Evolutionary conservation across 2,888 invertebrate species (phyloP).

Genomic region (Eulithis prunata): DNA sequence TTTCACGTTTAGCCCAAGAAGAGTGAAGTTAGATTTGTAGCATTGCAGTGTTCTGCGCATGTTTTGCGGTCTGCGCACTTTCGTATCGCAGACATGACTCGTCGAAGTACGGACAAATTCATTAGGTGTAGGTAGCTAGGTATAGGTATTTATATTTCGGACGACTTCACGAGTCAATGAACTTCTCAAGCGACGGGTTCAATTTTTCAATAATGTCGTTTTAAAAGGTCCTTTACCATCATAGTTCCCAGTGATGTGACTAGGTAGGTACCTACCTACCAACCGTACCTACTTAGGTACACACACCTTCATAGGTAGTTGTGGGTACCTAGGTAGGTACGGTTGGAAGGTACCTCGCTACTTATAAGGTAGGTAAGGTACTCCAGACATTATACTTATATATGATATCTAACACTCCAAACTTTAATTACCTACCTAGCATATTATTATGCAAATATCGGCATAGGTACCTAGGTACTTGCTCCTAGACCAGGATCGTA

Average conservation of each 20-base stretch:
- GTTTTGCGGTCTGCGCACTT: constrained; percentile 74
- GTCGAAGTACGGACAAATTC: constrained; percentile 30
- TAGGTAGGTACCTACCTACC: constrained; percentile 1
- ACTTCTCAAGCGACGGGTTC: constrained; percentile 48
- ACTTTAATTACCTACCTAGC: too few species aligned
- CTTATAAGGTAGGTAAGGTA: too few species aligned
- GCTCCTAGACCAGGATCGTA: too few species aligned
- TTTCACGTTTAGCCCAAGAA: constrained; percentile 59
- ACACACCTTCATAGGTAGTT: too few species aligned
- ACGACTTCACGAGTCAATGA: constrained; percentile 72
- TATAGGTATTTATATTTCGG: constrained; percentile 56
- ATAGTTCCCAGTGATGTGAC: neutral
- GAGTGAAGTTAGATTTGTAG: constrained; percentile 78
- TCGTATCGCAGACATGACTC: constrained; percentile 55
- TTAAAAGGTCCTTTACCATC: too few species aligned
- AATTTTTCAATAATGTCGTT: constrained; percentile 29
- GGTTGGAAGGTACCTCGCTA: too few species aligned
- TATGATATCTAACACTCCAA: too few species aligned
- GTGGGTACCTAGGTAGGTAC: too few species aligned
- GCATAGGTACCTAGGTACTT: too few species aligned
- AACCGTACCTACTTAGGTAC: too few species aligned
- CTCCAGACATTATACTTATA: too few species aligned
- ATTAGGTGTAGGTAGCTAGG: constrained; percentile 30
- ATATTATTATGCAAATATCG: too few species aligned
- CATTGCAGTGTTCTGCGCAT: constrained; percentile 82